Base-by-base conservation (phyloP, 2,888 invertebrate species). In the Philereme vetulata region DNA sequence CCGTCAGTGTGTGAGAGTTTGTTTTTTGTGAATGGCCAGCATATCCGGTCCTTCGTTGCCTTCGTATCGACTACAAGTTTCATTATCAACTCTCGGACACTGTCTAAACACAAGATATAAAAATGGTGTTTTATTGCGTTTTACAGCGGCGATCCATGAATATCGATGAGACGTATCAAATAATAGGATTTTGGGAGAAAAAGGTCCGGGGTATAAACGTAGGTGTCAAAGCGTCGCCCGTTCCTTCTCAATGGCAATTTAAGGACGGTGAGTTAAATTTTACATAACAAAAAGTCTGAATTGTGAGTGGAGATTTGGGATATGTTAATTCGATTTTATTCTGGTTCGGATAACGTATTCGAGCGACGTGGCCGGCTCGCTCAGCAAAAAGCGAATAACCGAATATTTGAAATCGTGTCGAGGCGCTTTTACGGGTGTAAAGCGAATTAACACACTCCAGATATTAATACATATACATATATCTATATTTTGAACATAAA, bases 41-140 rank as follows among this genome's bases (percentile, higher is more conserved):
- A 88, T 89, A 90, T 92, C 92, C 92, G 92, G 92, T 89, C 89
- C 81, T 83, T 81, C 78, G 78, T 84, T 91, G 88, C 89, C 80
- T 82, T 80, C 78, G 79, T 85, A 85, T 86, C 78, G 82, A 74
- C 78, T 86, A 85, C 91, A 88, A 88, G 90, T 91, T 91, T 87
- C 78, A 88, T 92, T 92, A 92, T 92, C 91, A 89, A 81, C 85
- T 88, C 86, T 85, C 88, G 82, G 77, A 80, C 85, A 82, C 88
- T 86, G 91, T 90, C 91, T 90, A 90, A 91, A 91, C 86, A 90
- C 74, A 78, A 84, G 83, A 88, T 88, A 90, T 91, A 91, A 90
- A 91, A 90, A 88, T 89, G 84, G 86, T 85, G 89, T 86, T 91
- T 91, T 92, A 92, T 91, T 85, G 74, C 85, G 71, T 85, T 90